Conservation (phyloP, 2,113 vertebrate species). For the Laterallus jamaicensis region DNA sequence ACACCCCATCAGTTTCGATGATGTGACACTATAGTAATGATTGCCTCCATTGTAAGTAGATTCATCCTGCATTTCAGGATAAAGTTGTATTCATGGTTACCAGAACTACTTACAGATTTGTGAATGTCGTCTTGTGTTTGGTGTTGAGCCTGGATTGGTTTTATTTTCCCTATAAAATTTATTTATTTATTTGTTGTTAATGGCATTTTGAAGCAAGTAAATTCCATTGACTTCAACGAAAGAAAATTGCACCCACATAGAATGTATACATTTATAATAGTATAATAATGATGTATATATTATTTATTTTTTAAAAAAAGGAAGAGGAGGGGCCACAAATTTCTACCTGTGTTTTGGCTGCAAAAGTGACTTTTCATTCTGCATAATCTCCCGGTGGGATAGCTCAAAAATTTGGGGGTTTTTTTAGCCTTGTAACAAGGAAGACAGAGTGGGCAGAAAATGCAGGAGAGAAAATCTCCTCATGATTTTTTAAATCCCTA, state of each 20-base stretch:
- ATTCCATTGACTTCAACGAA: neutral
- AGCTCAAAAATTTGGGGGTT: neutral
- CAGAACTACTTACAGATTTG: neutral
- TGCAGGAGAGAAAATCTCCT: neutral
- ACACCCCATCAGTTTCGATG: neutral
- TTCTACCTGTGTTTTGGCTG: neutral
- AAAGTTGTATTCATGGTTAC: neutral
- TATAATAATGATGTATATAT: too few relatives aligned
- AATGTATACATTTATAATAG: neutral
- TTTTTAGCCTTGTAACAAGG: neutral
- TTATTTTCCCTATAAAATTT: neutral
- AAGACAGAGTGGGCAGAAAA: neutral
- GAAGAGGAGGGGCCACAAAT: rapidly evolving
- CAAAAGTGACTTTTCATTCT: neutral
- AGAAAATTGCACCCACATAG: neutral
- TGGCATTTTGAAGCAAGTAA: neutral
- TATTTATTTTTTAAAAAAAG: too few relatives aligned
- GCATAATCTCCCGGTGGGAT: neutral
- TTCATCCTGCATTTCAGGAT: neutral
- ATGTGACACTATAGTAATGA: neutral
- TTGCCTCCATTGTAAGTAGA: neutral
- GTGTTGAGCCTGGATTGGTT: neutral
- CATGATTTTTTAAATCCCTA: neutral
- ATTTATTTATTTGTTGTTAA: neutral
- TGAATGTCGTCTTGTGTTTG: neutral